These are phyloP conservation scores for Muschampia plurimacula DNA, from an alignment of 2,888 invertebrate genomes.

Conservation along the genomic window DNA sequence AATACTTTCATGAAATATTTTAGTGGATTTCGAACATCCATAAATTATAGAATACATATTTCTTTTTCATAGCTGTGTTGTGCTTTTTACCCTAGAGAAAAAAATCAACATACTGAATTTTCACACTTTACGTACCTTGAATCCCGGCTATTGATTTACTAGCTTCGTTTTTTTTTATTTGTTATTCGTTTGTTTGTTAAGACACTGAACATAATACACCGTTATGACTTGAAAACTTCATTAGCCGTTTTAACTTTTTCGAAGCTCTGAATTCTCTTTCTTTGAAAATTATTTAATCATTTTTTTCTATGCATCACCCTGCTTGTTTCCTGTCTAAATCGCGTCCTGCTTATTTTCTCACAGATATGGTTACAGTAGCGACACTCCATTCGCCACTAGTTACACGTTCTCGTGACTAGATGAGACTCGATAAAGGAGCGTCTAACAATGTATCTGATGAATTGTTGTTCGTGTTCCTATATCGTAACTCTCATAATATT, in stretches of 20 bases:
- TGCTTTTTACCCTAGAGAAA: no score
- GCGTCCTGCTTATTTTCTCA: not conserved
- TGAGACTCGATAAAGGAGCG: slow-evolving; percentile 34
- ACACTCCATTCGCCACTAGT: slow-evolving; percentile 35
- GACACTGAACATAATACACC: no score
- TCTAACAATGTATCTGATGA: slow-evolving; percentile 35
- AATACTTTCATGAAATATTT: no score
- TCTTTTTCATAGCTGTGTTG: no score
- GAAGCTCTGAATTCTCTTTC: not conserved
- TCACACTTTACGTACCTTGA: no score
- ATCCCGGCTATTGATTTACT: no score
- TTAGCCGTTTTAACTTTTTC: not conserved
- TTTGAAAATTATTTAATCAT: not conserved
- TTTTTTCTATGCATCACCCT: not conserved
- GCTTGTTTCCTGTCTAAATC: not conserved
- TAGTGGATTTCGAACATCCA: no score
- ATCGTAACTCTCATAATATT: slow-evolving; percentile 11
- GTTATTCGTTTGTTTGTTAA: no score
- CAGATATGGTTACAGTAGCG: not conserved
- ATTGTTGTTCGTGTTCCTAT: slow-evolving; percentile 33
- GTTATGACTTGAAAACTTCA: not conserved
- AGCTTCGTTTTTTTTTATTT: no score
- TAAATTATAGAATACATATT: no score
- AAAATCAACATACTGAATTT: no score
- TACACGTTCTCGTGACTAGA: slow-evolving; percentile 38